Percentiles rank a stretch among this genome's conserved stretches.
Conservation (phyloP, 2,888 invertebrate species). For the Meiosimyza platycephala region DNA sequence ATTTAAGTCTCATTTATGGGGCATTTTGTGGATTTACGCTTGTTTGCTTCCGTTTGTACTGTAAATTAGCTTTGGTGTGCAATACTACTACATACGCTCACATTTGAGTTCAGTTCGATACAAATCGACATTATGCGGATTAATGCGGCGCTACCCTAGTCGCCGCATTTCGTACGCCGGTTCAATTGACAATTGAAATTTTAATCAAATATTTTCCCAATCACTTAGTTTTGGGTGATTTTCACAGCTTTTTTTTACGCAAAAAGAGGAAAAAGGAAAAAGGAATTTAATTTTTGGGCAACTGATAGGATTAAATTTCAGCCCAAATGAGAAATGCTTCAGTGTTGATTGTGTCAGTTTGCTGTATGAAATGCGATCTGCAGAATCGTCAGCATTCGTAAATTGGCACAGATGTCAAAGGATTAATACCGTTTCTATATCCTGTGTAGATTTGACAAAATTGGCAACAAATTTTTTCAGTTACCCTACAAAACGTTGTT, state of each 20-base stretch:
- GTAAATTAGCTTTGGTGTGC: conserved; percentile 59
- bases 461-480: too few species aligned
- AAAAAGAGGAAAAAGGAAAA: conserved; percentile 39
- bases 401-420: conserved; percentile 57
- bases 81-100: not conserved
- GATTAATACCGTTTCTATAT: conserved; percentile 48
- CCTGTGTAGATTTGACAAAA: conserved; percentile 35
- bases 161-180: not conserved
- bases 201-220: conserved; percentile 67
- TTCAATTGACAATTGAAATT: conserved; percentile 63
- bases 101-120: not conserved
- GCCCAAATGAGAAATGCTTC: conserved; percentile 1
- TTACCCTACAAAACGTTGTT: too few species aligned
- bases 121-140: conserved; percentile 20
- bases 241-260: conserved; percentile 33
- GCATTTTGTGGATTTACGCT: conserved; percentile 67
- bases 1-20: conserved; percentile 68
- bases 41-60: conserved; percentile 50
- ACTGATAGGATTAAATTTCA: conserved; percentile 65
- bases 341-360: not conserved
- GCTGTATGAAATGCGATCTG: conserved; percentile 42
- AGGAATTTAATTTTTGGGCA: conserved; percentile 41
- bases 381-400: not conserved
- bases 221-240: conserved; percentile 60
- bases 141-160: conserved; percentile 10